Evolutionary conservation across 2,888 invertebrate species (phyloP), one percentile per base, ranked within the genome.

Genomic region (Apamea sordens): DNA sequence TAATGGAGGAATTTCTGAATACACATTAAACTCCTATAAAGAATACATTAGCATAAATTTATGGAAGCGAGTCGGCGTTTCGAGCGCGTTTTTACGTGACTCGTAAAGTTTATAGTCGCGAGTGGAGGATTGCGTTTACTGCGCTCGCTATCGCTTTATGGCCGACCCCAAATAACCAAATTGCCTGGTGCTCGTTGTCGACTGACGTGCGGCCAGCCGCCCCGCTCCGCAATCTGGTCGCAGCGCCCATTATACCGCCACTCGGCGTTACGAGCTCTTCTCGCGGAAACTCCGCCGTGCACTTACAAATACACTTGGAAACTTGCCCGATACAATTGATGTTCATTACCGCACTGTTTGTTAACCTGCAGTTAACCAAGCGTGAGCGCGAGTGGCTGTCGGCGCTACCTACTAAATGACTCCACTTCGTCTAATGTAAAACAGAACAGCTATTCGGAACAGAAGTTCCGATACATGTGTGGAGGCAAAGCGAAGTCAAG

Each of bases 11-110:
- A 97, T 97, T 96, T 96, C 95, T 95, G 96, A 96, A 97, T 96
- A 96, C 96, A 95, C 96, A 97, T 96, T 96, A 96, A 97, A 96
- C 95, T 96, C 96, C 96, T 96, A 97, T 97, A 97, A 96, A 96
- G 97, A 97, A 97, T 97, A 96, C 96, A 97, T 97, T 97, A 97
- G 96, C 97, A 97, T 97, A 96, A 97, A 97, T 97, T 97, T 96
- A 97, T 96, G 96, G 96, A 94, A 95, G 96, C 95, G 93, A 95
- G 95, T 95, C 95, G 96, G 94, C 95, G 95, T 95, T 96, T 94
- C 94, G 95, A 96, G 95, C 96, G 96, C 96, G 96, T 96, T 97
- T 97, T 97, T 97, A 96, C 96, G 96, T 96, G 95, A 95, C 96
- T 97, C 97, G 96, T 97, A 97, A 97, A 97, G 94, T 97, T 96